Percentiles rank a stretch among this genome's conserved stretches.
Evolutionary conservation across 2,888 invertebrate genomes (phyloP).

Genomic region (Amorpha juglandis): DNA sequence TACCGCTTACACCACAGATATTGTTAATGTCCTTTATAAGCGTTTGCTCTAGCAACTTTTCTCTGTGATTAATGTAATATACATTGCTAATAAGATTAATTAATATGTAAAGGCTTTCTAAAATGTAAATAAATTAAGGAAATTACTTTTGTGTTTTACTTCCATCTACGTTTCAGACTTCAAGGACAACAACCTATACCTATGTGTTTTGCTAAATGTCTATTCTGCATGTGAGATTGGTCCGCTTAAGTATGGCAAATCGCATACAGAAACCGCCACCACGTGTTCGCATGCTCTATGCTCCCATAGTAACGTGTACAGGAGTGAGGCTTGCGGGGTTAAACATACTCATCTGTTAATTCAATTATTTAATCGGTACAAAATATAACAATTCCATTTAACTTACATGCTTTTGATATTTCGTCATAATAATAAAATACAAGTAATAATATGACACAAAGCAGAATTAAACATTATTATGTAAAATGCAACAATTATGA

Average conservation of each 20-base stretch:
- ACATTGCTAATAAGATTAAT: slow-evolving; percentile 41
- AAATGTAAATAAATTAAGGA: slow-evolving; percentile 4
- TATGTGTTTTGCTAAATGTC: no score
- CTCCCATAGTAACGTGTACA: no score
- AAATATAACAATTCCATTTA: slow-evolving; percentile 74
- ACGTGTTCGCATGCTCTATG: no score
- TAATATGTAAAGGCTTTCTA: background rate
- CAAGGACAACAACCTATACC: background rate
- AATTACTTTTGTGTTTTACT: background rate
- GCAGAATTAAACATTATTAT: slow-evolving; percentile 17
- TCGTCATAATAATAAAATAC: slow-evolving; percentile 49
- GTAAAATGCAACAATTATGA: slow-evolving; percentile 17
- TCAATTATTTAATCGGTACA: slow-evolving; percentile 70
- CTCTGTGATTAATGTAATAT: slow-evolving; percentile 2
- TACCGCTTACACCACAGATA: no score
- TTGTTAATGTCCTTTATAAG: background rate
- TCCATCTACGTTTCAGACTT: background rate
- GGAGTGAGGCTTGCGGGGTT: no score
- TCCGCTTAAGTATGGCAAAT: no score
- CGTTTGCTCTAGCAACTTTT: background rate
- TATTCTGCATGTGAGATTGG: no score
- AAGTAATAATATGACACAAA: slow-evolving; percentile 21
- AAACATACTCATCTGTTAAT: background rate
- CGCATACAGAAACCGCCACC: no score
- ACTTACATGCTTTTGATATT: slow-evolving; percentile 58